These are phyloP conservation scores for Drosophila setifemur DNA, from an alignment of 1,140 invertebrate species.

Conservation along the genomic window DNA sequence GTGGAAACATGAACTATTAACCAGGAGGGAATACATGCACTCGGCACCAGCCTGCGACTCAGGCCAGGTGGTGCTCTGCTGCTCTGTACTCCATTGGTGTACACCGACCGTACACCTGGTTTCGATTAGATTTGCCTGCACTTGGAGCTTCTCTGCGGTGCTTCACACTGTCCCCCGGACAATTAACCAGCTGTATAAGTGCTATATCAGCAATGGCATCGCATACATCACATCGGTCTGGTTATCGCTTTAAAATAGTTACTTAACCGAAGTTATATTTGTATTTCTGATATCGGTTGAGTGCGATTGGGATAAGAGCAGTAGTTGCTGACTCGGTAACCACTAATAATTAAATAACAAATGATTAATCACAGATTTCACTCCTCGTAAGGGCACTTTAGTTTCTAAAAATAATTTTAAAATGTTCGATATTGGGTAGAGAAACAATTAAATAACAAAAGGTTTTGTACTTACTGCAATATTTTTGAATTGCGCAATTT, in stretches of 20 bases:
- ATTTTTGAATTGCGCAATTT: too few species aligned
- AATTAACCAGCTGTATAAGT: conserved; percentile 16
- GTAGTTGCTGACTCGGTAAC: too few species aligned
- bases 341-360: too few species aligned
- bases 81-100: too few species aligned
- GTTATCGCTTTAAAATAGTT: conserved; percentile 11
- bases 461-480: too few species aligned
- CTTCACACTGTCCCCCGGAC: background rate
- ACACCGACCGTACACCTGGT: too few species aligned
- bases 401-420: too few species aligned
- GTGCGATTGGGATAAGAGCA: background rate
- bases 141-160: conserved; percentile 11
- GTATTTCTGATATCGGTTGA: background rate
- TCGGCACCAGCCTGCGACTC: conserved; percentile 10
- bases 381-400: too few species aligned
- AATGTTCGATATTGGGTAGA: too few species aligned
- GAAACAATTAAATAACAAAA: too few species aligned
- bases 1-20: conserved; percentile 18
- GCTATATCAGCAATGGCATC: conserved; percentile 25
- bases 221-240: conserved; percentile 11
- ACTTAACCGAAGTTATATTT: too few species aligned
- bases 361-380: too few species aligned
- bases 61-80: conserved; percentile 12
- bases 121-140: conserved; percentile 31
- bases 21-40: conserved; percentile 1